phyloP scores from a whole-genome alignment of 2,888 invertebrate genomes.

The Nemoura dubitans region DNA sequence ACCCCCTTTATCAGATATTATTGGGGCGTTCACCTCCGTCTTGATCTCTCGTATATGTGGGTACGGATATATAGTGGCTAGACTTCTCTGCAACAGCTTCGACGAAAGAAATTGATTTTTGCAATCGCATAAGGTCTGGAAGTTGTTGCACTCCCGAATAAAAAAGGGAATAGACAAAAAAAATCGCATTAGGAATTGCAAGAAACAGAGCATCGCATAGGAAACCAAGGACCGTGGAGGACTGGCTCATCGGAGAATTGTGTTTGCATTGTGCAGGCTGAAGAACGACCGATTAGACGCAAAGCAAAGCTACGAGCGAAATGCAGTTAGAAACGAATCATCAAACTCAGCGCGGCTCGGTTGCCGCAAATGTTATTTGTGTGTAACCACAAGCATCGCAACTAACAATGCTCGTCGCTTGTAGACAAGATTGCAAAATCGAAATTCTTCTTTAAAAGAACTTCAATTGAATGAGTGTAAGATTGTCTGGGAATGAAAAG shows the following conservation, averaged over 20 bases:
- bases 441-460: constrained; percentile 32
- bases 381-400: constrained; percentile 22
- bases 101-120: not conserved
- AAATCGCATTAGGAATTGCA: not conserved
- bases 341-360: not conserved
- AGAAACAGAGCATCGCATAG: not conserved
- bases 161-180: not conserved
- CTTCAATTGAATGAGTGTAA: constrained; percentile 35
- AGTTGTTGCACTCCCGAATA: not conserved
- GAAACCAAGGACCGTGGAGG: not conserved
- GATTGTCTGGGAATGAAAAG: constrained; percentile 32
- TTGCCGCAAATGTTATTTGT: not conserved
- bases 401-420: constrained; percentile 2
- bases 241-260: not conserved
- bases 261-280: not conserved
- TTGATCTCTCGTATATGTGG: not conserved
- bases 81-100: not conserved
- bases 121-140: not conserved
- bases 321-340: not conserved
- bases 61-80: not conserved
- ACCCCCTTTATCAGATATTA: not conserved
- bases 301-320: not conserved
- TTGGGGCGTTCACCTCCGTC: not conserved
- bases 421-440: constrained; percentile 26
- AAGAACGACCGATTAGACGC: not conserved